A percentile compares a stretch with the other conserved stretches of the same genome.
Conservation (phyloP, 2,113 vertebrate species). For the Thermophis baileyi region DNA sequence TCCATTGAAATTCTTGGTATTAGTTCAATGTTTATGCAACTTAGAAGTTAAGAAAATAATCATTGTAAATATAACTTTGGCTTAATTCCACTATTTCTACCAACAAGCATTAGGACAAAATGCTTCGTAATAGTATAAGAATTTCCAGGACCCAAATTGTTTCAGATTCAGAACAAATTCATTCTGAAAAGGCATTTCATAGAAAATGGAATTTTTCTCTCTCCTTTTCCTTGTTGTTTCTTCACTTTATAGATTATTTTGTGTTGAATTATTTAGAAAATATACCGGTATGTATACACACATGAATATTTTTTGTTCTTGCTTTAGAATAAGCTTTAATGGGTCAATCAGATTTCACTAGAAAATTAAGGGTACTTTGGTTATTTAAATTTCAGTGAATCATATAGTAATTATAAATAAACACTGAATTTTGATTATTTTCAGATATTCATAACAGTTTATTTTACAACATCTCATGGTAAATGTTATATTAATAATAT, state of each 20-base stretch:
- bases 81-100: not conserved
- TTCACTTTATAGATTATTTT: not conserved
- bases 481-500: not conserved
- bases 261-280: not conserved
- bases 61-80: not conserved
- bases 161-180: not conserved
- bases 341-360: not conserved
- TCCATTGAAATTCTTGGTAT: not conserved
- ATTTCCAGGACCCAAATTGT: not conserved
- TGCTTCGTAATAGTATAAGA: not conserved
- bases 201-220: not conserved
- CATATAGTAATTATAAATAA: not conserved
- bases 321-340: not conserved
- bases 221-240: not conserved
- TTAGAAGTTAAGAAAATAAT: not conserved
- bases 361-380: not conserved
- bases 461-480: not conserved
- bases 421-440: not conserved
- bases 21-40: not conserved
- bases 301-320: not conserved
- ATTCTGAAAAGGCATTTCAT: not conserved
- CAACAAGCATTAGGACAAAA: not conserved
- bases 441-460: not conserved
- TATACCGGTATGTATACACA: not conserved
- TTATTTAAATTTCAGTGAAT: not conserved